Evolutionary conservation across 2,797 vertebrate genomes (phyloP).

Genomic region (Leptoclinus maculatus): DNA sequence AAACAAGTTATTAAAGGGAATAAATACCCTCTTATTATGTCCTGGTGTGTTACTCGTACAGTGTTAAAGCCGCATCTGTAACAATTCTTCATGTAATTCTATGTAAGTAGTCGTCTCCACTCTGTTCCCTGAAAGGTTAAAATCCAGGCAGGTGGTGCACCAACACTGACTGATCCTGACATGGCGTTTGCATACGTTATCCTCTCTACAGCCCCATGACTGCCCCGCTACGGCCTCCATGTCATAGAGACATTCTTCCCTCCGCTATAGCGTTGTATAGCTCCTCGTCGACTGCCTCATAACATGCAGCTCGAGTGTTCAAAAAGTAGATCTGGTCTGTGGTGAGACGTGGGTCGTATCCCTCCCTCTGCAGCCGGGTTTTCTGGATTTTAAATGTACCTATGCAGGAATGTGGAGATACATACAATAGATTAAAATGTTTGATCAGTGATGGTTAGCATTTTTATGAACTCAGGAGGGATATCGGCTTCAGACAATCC

Average conservation of each 20-base stretch:
- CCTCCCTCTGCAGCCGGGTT: conserved; percentile 90
- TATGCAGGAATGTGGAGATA: conserved; percentile 53
- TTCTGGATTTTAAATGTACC: conserved; percentile 98
- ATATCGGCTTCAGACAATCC: neutral
- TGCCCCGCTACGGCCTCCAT: conserved; percentile 14
- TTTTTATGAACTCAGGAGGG: neutral
- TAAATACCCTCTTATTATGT: conserved; percentile 51
- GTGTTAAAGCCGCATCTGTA: conserved; percentile 72
- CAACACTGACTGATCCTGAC: conserved; percentile 26
- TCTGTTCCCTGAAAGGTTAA: conserved; percentile 58
- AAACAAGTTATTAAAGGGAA: conserved; percentile 48
- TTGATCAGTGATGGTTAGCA: neutral
- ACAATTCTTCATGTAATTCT: conserved; percentile 55
- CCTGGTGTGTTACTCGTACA: conserved; percentile 66
- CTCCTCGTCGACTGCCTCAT: conserved; percentile 84
- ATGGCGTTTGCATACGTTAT: conserved; percentile 1
- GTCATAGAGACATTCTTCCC: conserved; percentile 87
- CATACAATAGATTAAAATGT: neutral
- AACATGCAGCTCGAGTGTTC: conserved; percentile 84
- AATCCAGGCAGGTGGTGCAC: conserved; percentile 40
- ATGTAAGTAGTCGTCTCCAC: conserved; percentile 53
- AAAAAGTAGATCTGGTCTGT: conserved; percentile 90
- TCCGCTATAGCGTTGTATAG: conserved; percentile 83
- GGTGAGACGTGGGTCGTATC: conserved; percentile 87
- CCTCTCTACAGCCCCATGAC: conserved; percentile 35